Percentiles rank a stretch among this genome's conserved stretches.
Evolutionary conservation across 2,888 invertebrate genomes (phyloP).

Genomic region (Leptinotarsa tumamoca): DNA sequence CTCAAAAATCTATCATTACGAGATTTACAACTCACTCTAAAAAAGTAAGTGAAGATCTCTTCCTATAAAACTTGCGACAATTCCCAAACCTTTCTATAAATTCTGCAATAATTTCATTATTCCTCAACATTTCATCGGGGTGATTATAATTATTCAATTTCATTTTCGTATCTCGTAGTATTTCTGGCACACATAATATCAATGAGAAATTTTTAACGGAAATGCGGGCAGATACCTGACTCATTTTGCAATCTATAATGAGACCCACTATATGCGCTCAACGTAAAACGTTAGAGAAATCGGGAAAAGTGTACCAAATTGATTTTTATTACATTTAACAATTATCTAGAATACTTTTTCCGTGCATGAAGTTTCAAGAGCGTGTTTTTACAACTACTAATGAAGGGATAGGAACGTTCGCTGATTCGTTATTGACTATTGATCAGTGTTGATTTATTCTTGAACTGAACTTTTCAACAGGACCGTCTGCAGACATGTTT

Average conservation of each 20-base stretch:
- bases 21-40: too few species aligned
- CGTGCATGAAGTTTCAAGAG: slow-evolving; percentile 9
- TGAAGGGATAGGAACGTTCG: slow-evolving; percentile 6
- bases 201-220: slow-evolving; percentile 18
- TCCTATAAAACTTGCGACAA: too few species aligned
- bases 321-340: slow-evolving; percentile 2
- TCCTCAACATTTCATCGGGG: too few species aligned
- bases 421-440: neutral
- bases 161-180: neutral
- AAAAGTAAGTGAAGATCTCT: too few species aligned
- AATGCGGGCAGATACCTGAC: slow-evolving; percentile 24
- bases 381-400: neutral
- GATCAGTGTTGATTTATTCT: too few species aligned
- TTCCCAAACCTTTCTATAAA: too few species aligned
- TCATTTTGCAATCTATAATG: slow-evolving; percentile 9
- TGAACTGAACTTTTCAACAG: too few species aligned
- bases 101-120: neutral
- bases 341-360: slow-evolving; percentile 20
- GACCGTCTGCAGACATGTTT: too few species aligned
- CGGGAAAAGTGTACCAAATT: slow-evolving; percentile 23
- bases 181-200: neutral
- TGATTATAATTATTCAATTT: neutral
- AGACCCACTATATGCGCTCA: neutral
- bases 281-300: slow-evolving; percentile 37
- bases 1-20: too few species aligned